These are phyloP conservation scores for Nibea albiflora DNA, from an alignment of 2,113 vertebrate genomes.

Conservation along the genomic window DNA sequence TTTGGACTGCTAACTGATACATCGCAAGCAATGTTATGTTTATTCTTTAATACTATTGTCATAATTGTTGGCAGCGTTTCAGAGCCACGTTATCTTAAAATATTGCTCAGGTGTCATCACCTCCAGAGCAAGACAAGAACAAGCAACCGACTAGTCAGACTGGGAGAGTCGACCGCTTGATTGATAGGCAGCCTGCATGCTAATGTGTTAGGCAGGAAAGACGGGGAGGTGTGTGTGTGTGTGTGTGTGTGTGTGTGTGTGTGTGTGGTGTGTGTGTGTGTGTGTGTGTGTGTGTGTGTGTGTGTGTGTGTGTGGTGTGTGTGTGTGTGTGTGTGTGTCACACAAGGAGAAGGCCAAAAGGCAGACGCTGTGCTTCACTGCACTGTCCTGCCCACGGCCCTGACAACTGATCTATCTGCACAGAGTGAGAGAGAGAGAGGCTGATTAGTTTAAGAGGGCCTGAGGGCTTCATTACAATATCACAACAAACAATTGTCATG, in stretches of 20 bases:
- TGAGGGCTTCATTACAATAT: slow-evolving; percentile 80
- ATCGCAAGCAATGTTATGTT: not conserved
- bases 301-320: slow-evolving; percentile 12
- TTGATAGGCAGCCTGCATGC: slow-evolving; percentile 42
- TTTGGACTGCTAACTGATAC: not conserved
- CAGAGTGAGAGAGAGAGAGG: slow-evolving; percentile 44
- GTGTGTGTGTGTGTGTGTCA: slow-evolving; percentile 53
- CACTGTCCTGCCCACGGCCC: slow-evolving; percentile 48
- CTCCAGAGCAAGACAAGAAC: slow-evolving; percentile 20
- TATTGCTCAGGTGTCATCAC: slow-evolving; percentile 41
- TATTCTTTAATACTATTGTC: not conserved
- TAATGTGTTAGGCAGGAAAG: slow-evolving; percentile 54
- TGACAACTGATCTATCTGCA: slow-evolving; percentile 72
- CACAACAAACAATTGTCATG: slow-evolving; percentile 84
- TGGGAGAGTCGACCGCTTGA: slow-evolving; percentile 19
- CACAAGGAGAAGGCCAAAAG: slow-evolving; percentile 56
- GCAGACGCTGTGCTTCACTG: slow-evolving; percentile 38
- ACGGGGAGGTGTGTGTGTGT: slow-evolving; percentile 17
- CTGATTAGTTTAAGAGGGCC: slow-evolving; percentile 80
- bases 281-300: slow-evolving; percentile 54
- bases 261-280: slow-evolving; percentile 36
- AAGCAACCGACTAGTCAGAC: slow-evolving; percentile 52
- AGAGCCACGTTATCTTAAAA: slow-evolving; percentile 45
- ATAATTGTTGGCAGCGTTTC: slow-evolving; percentile 5
- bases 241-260: slow-evolving; percentile 52